Evolutionary conservation across 2,888 invertebrate genomes (phyloP).

Genomic region (Callimorpha dominula): DNA sequence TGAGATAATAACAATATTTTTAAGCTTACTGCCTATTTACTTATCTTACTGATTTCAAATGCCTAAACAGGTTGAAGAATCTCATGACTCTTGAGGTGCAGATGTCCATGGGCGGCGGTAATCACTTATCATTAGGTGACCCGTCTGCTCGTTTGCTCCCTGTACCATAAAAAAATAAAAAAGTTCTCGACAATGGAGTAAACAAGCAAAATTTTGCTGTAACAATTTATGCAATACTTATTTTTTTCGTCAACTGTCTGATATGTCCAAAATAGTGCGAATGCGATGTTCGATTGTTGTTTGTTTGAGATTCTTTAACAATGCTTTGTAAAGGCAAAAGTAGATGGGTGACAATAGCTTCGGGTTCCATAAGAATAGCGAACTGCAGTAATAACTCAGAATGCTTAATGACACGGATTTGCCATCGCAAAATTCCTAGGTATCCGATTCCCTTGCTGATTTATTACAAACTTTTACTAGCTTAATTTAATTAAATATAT

Average conservation of each 20-base stretch:
- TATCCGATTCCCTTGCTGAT: background rate
- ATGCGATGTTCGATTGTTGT: background rate
- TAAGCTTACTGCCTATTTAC: too few species aligned
- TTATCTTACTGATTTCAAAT: too few species aligned
- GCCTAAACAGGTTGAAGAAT: too few species aligned
- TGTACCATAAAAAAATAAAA: too few species aligned
- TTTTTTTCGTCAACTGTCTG: background rate
- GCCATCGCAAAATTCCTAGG: background rate
- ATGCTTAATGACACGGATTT: background rate
- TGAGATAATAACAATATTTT: too few species aligned
- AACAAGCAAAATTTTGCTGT: too few species aligned
- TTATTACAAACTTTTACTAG: background rate
- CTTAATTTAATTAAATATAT: too few species aligned
- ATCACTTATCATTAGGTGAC: too few species aligned
- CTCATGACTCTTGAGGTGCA: too few species aligned
- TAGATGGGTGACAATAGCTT: background rate
- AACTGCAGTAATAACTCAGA: background rate
- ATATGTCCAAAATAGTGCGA: background rate
- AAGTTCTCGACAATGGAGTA: too few species aligned
- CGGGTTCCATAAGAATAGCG: background rate
- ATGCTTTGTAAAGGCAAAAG: background rate
- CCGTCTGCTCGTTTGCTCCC: too few species aligned
- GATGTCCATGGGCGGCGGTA: too few species aligned
- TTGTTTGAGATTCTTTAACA: background rate
- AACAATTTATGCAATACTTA: background rate